Conservation (phyloP, 2,888 invertebrate species). For the Catocala fraxini region DNA sequence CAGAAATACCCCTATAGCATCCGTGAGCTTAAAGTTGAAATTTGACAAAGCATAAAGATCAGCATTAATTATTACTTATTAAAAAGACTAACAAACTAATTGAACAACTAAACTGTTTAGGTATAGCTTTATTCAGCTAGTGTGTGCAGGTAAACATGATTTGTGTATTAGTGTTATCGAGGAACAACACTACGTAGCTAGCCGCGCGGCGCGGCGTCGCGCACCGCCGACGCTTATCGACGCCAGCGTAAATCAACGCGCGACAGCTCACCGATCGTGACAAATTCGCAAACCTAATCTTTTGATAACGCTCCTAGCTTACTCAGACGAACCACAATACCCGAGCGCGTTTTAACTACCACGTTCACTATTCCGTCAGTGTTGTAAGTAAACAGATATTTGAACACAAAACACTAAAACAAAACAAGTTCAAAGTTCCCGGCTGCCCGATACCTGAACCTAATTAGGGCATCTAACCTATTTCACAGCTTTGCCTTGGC, state of each 20-base stretch:
- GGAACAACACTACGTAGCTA: constrained; percentile 38
- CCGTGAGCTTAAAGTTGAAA: no score
- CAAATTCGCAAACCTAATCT: constrained; percentile 82
- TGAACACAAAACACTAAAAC: not conserved
- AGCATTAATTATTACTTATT: not conserved
- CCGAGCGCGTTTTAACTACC: constrained; percentile 7
- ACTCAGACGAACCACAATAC: constrained; percentile 49
- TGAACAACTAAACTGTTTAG: constrained; percentile 24
- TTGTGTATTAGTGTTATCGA: constrained; percentile 50
- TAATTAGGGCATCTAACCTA: constrained; percentile 41
- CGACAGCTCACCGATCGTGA: constrained; percentile 82
- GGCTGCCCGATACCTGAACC: constrained; percentile 18
- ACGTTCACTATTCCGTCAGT: not conserved
- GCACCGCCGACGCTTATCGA: constrained; percentile 68
- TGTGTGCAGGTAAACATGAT: constrained; percentile 44
- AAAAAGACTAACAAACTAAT: constrained; percentile 6
- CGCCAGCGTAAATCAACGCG: constrained; percentile 74
- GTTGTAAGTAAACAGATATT: not conserved
- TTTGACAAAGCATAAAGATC: no score
- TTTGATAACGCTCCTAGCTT: constrained; percentile 70
- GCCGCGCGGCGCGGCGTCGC: constrained; percentile 45
- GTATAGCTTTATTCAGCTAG: constrained; percentile 20
- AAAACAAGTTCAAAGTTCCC: constrained; percentile 7
- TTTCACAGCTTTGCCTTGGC: constrained; percentile 52
- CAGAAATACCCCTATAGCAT: no score